Evolutionary conservation across 2,113 vertebrate genomes (phyloP), one percentile per base, ranked within the genome.

Genomic region (Australoheros scitulus): DNA sequence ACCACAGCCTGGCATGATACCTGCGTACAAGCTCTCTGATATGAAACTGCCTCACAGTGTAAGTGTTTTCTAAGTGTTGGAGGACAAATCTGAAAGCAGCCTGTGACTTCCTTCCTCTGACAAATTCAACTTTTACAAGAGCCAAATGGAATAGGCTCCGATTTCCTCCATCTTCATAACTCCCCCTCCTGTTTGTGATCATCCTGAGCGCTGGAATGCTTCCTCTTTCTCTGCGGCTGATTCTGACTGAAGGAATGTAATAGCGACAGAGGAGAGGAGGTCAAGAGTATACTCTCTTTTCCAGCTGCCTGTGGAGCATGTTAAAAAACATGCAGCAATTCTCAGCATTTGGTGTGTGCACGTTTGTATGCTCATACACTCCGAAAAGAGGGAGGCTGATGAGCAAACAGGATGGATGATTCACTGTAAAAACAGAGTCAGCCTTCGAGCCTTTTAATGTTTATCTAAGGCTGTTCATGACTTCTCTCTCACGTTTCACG

Each of bases 361-460:
- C 50, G 76, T 34, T 56, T 10, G 50, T 7, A 61, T 47, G 77
- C 36, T 63, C 43, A 14, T 50, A 6, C 36, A 47, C 26, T 76
- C 59, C 11, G 1, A 5, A 81, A 65, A 63, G 76, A 60, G 78
- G 9, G 63, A 78, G 38, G 79, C 13, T 15, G 57, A 82, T 58
- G 79, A 89, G 58, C 57, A 26, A 58, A 77, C 22, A 10, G 63
- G 63, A 87, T 81, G 87, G 68, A 87, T 81, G 87, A 91, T 79
- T 91, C 89, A 85, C 59, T 70, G 60, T 72, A 78, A 84, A 92
- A 86, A 91, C 79, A 92, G 83, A 80, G 55, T 85, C 80, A 81
- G 34, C 60, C 80, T 79, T 56, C 4, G 50, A 87, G 56, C 61
- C 80, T 75, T 82, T 88, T 17, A 36, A 11, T 22, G 79, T 68